Base-by-base conservation (phyloP, 2,113 vertebrate genomes). In the Notiomystis cincta region DNA sequence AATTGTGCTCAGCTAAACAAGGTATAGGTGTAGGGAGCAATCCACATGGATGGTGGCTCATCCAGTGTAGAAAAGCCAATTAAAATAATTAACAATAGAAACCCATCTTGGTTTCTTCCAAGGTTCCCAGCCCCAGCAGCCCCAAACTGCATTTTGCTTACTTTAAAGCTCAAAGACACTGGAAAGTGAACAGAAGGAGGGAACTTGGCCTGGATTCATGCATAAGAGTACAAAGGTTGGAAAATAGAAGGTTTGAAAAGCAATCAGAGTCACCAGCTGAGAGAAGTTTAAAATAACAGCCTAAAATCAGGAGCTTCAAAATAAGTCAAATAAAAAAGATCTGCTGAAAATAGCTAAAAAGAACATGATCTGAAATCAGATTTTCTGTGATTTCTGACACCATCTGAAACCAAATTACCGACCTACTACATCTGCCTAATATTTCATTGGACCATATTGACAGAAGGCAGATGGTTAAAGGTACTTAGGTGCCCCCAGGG, bases 221-320 rank as follows among this genome's bases (percentile, higher is more conserved):
- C 87, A 95, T 84, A 90, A 97, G 87, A 96, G 95, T 85, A 96
- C 4, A 60, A 95, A 95, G 92, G 94, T 96, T 96, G 96, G 90
- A 89, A 97, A 97, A 97, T 90, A 96, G 72, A 87, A 83, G 93
- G 96, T 96, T 93, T 97, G 96, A 97, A 97, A 97, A 98, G 95
- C 96, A 96, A 96, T 97, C 95, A 96, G 93, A 97, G 62, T 91
- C 94, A 89, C 96, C 95, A 96, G 91, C 96, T 93, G 95, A 97
- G 95, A 93, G 72, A 80, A 95, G 90, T 96, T 97, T 97, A 93
- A 96, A 97, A 97, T 82, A 96, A 93, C 93, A 96, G 84, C 67
- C 86, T 89, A 83, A 95, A 97, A 96, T 95, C 88, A 95, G 53
- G 70, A 83, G 65, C 71, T 87, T 91, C 69, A 84, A 90, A 89